Evolutionary conservation across 2,888 invertebrate species (phyloP), one percentile per base, ranked within the genome.

Genomic region (Blastobasis adustella): DNA sequence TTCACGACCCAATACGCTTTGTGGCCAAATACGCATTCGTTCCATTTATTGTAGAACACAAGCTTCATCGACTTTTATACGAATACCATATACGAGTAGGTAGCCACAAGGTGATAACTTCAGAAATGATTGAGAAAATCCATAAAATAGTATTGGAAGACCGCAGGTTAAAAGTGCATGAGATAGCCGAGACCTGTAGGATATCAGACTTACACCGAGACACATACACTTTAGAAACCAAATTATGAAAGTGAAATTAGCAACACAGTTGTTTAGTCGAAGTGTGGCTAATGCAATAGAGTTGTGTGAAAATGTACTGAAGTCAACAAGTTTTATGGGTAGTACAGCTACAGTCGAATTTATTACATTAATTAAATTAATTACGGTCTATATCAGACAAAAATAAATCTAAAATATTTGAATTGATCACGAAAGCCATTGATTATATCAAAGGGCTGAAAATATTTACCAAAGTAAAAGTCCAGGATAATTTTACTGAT

Each of bases 191-290:
- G 4, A 5, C 4, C n/a, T 4, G n/a, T 45, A 10, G n/a, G 45
- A 4, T 10, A 45, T 10, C 10, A 45, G 10, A 45, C 10, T 45
- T n/a, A 45, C 45, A 7, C 4, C 6, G 4, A 10, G 45, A 45
- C 45, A 45, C 10, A 45, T 45, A 10, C 10, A 10, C 10, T 45
- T 45, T 10, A 45, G 10, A 45, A 45, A 45, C 7, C 45, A 45
- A 45, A 45, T 45, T 7, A 45, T 45, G 45, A 45, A 45, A 43
- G 56, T 56, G 3, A 52, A 56, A 41, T 43, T 57, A 7, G 59
- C 54, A 4, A 52, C 56, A 0, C 45, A 45, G 7, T 45, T 45
- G 10, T 23, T 45, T 7, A 45, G 45, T 7, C 4, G 7, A 45
- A 45, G 45, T 45, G 45, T 45, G 6, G 45, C 45, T 7, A 7